Conservation (phyloP, 2,888 invertebrate genomes). For the Nephrotoma appendiculata region DNA sequence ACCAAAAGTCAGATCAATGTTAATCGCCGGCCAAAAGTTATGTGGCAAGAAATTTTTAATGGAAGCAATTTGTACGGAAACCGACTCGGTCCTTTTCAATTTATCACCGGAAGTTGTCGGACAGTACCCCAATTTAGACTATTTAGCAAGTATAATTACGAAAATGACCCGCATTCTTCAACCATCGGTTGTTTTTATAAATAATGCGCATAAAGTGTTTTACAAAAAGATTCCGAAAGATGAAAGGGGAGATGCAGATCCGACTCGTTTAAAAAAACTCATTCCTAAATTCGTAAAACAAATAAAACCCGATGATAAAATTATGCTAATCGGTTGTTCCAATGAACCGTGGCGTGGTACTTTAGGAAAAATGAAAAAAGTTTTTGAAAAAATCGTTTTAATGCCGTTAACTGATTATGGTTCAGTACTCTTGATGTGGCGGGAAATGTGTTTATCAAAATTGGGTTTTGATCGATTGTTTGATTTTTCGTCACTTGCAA, state of each 20-base stretch:
- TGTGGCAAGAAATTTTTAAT: constrained; percentile 54
- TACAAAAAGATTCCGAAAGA: constrained; percentile 33
- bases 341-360: constrained; percentile 37
- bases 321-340: constrained; percentile 38
- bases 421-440: constrained; percentile 23
- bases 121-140: constrained; percentile 42
- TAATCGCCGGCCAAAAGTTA: constrained; percentile 49
- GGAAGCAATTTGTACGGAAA: constrained; percentile 53
- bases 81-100: constrained; percentile 47
- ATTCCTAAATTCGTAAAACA: constrained; percentile 35
- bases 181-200: constrained; percentile 44
- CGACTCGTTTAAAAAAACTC: constrained; percentile 33
- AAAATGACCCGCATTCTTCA: constrained; percentile 45
- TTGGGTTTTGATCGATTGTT: constrained; percentile 16
- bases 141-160: constrained; percentile 44
- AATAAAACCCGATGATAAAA: constrained; percentile 38
- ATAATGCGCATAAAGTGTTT: constrained; percentile 40
- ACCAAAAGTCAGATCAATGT: constrained; percentile 39
- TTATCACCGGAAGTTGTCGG: constrained; percentile 46
- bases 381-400: constrained; percentile 24
- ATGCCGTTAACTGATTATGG: constrained; percentile 29
- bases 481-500: constrained; percentile 22
- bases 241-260: constrained; percentile 27
- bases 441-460: constrained; percentile 20
- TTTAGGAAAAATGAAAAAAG: constrained; percentile 18